Base-by-base conservation (phyloP, 2,888 invertebrate genomes). In the Agonopterix heracliana region DNA sequence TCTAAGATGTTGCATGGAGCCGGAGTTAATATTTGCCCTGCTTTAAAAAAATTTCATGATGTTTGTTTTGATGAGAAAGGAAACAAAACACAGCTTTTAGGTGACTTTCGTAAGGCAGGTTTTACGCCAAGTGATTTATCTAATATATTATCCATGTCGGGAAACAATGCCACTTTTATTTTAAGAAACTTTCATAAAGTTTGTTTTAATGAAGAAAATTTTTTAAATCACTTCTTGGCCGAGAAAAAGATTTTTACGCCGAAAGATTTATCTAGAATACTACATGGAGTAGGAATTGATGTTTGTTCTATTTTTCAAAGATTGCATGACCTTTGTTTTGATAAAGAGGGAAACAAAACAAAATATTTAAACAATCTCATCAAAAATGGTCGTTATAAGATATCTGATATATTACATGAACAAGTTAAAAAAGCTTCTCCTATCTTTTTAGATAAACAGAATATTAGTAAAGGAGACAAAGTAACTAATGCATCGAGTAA, bases 1-100 rank as follows among this genome's bases (percentile, higher is more conserved):
- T 64, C 59, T 57, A 54, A 54, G 26, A 68, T 70, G 59, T 57
- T 68, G 53, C 64, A 66, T 49, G 68, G 61, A 52, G 64, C 64
- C 57, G 48, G 54, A 53, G 60, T 58, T 58, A 68, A 58, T 52
- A 58, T 67, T 65, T 67, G 60, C 53, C 52, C 60, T 59, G 69
- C 61, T 63, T 60, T 71, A 46, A 62, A 62, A 60, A 50, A 66
- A 47, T 64, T 66, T 56, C 59, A 66, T 50, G 50, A 60, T 55
- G 49, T 64, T 62, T 68, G 66, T 59, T 64, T 68, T 64, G 65
- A 66, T 62, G 55, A 58, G 41, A 44, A 44, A 56, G 71, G 67
- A 59, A 65, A 63, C 51, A 54, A 53, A 60, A 67, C 65, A 48
- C 57, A 63, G 53, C 51, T 63, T 61, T 68, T 71, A 58, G 52